phyloP scores from a whole-genome alignment of 2,888 invertebrate species.

The Gryllus longicercus region DNA sequence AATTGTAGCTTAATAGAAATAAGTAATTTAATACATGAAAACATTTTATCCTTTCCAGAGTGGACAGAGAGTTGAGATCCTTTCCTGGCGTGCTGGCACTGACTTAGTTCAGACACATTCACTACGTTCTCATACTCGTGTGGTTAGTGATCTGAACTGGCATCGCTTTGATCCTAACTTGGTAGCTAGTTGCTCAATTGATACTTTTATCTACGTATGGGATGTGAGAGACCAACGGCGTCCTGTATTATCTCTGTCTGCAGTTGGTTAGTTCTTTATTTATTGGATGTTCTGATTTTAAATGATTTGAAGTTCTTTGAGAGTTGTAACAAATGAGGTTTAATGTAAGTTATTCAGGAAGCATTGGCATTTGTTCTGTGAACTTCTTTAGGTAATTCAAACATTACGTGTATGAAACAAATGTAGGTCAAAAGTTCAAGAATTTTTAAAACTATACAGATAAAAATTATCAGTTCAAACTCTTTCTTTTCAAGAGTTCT shows the following conservation, averaged over 20 bases:
- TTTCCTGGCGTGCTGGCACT: slow-evolving; percentile 67
- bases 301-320: slow-evolving; percentile 11
- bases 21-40: not conserved
- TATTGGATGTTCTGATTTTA: not conserved
- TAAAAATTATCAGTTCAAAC: too few species aligned
- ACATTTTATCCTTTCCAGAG: slow-evolving; percentile 57
- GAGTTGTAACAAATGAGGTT: too few species aligned
- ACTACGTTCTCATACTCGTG: slow-evolving; percentile 76
- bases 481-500: too few species aligned
- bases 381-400: not conserved
- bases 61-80: slow-evolving; percentile 82
- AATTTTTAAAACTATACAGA: too few species aligned
- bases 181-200: slow-evolving; percentile 86
- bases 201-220: slow-evolving; percentile 92
- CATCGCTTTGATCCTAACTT: slow-evolving; percentile 72
- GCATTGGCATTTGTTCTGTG: not conserved
- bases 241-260: slow-evolving; percentile 79
- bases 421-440: too few species aligned
- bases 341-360: too few species aligned
- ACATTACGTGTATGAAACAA: too few species aligned
- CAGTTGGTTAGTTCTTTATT: slow-evolving; percentile 65
- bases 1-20: not conserved
- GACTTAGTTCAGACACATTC: slow-evolving; percentile 70
- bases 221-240: slow-evolving; percentile 82
- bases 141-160: slow-evolving; percentile 90